phyloP scores from a whole-genome alignment of 2,113 vertebrate species.

The Mandrillus leucophaeus region DNA sequence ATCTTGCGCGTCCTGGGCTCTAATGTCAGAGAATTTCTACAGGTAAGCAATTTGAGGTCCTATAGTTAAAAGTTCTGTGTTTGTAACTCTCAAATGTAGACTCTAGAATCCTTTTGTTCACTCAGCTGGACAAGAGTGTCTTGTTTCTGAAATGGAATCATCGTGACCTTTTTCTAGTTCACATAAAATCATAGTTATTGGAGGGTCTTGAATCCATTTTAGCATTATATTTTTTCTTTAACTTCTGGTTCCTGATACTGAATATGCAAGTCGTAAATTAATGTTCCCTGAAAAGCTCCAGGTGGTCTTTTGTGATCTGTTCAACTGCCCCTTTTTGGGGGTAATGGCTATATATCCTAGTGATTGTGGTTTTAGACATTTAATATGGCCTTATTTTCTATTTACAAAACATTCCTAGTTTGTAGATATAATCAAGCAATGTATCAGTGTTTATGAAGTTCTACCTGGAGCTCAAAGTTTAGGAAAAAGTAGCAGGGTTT shows the following conservation, averaged over 20 bases:
- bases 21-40: constrained; percentile 98
- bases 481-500: background rate
- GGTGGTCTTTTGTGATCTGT: background rate
- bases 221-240: background rate
- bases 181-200: background rate
- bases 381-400: background rate
- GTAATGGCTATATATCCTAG: background rate
- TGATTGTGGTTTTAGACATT: background rate
- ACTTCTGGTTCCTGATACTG: background rate
- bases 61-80: background rate
- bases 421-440: background rate
- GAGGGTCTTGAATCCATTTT: background rate
- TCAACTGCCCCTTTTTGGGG: background rate
- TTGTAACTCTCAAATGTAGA: background rate
- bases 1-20: constrained; percentile 97
- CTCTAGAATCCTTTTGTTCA: background rate
- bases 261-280: background rate
- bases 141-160: background rate
- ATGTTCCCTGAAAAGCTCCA: background rate
- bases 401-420: background rate
- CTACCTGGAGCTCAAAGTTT: background rate
- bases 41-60: constrained; percentile 86
- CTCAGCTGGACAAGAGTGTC: background rate
- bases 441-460: background rate
- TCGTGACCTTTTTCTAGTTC: background rate